Evolutionary conservation across 2,113 vertebrate species (phyloP), one percentile per base, ranked within the genome.

Genomic region (Hirundichthys speculiger): DNA sequence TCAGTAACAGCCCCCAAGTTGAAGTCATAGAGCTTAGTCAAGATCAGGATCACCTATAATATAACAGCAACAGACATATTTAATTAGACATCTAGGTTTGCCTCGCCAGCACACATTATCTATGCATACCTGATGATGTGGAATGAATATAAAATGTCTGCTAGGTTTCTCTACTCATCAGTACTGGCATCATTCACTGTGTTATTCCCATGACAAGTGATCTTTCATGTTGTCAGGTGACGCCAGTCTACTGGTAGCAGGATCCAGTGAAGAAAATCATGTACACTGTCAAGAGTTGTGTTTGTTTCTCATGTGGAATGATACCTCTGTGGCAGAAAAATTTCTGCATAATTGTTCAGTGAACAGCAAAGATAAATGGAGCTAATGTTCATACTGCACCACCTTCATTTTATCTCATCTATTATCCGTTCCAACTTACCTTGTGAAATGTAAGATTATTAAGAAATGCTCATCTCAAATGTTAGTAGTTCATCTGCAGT

Each of bases 21-120:
- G 92, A 98, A 96, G 92, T 98, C 96, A 2, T 95, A 96, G 40
- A 97, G 93, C 77, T 98, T 98, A 3, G 97, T 98, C 91, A 98
- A 90, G 82, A 98, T 98, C 77, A 98, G 94, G 79, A 98, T 98
- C 78, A 98, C 96, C 96, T 97, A 51, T 45, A 80, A 67, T 42
- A 22, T 15, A 78, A 84, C 15, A 57, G 59, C 39, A 80, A 69
- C 16, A 82, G 65, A 82, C 39, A 68, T 18, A 34, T 61, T 73
- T 74, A 65, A 77, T 79, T 70, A 70, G 24, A 69, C 49, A 40
- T 14, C 43, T 54, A 6, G 10, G 9, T 56, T 34, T 47, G 34
- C 56, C 46, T 64, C 43, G 5, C 13, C 19, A 27, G 43, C 38
- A 50, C 48, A 68, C 30, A 69, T 83, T 77, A 54, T 53, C 66